These are phyloP conservation scores for Smittia sp. DNA, from an alignment of 2,888 invertebrate genomes.

Conservation along the genomic window DNA sequence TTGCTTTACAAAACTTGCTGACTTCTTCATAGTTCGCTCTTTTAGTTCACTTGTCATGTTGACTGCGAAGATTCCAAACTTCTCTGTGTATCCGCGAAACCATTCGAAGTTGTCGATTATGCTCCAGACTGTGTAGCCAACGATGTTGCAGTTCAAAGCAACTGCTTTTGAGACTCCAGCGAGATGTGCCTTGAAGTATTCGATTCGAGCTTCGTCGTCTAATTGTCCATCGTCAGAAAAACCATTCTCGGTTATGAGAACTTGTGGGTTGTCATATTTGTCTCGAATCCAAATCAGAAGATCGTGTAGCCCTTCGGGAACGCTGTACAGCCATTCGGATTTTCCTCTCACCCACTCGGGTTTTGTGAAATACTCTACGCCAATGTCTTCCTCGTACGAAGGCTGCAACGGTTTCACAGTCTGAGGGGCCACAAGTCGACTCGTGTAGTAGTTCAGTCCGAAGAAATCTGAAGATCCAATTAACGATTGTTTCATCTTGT, in stretches of 20 bases:
- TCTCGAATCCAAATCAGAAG: slow-evolving; percentile 57
- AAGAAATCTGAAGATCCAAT: slow-evolving; percentile 32
- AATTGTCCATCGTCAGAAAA: slow-evolving; percentile 50
- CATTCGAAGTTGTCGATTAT: slow-evolving; percentile 50
- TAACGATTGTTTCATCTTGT: not conserved
- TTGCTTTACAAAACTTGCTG: slow-evolving; percentile 49
- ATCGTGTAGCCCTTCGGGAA: slow-evolving; percentile 57
- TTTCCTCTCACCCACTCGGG: not conserved
- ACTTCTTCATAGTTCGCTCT: slow-evolving; percentile 61
- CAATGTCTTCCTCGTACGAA: slow-evolving; percentile 14
- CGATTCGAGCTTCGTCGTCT: slow-evolving; percentile 49
- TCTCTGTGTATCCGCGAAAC: slow-evolving; percentile 50
- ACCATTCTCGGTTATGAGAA: slow-evolving; percentile 60
- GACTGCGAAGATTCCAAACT: slow-evolving; percentile 65
- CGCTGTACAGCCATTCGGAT: slow-evolving; percentile 1
- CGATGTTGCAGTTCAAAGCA: slow-evolving; percentile 47
- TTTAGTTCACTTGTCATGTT: slow-evolving; percentile 60
- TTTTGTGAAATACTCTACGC: not conserved
- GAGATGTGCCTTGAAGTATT: slow-evolving; percentile 46
- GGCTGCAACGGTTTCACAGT: not conserved
- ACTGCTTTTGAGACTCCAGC: slow-evolving; percentile 47
- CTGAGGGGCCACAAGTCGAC: slow-evolving; percentile 44
- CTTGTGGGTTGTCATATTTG: slow-evolving; percentile 55
- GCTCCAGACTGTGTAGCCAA: slow-evolving; percentile 48
- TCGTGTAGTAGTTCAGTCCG: slow-evolving; percentile 37